These are phyloP conservation scores for Girardinichthys multiradiatus DNA, from an alignment of 2,113 vertebrate genomes.

Conservation along the genomic window DNA sequence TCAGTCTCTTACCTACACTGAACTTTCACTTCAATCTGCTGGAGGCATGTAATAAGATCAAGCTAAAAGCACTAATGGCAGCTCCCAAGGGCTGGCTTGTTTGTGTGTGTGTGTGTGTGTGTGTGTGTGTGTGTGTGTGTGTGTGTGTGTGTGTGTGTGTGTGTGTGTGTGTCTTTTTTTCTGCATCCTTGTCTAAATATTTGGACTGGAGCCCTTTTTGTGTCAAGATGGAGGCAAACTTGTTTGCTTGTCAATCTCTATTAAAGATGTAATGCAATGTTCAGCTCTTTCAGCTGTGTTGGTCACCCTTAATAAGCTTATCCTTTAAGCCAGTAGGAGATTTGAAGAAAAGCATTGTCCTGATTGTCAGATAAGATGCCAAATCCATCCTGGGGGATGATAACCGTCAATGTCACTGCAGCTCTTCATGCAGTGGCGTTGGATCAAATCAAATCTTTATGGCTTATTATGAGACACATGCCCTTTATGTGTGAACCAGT, in stretches of 20 bases:
- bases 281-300: constrained; percentile 54
- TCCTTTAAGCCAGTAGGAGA: constrained; percentile 70
- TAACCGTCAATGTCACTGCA: constrained; percentile 64
- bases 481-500: constrained; percentile 22
- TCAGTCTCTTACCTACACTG: constrained; percentile 26
- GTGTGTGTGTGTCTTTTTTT: neutral
- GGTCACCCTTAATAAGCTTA: constrained; percentile 73
- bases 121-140: neutral
- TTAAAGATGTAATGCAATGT: constrained; percentile 62
- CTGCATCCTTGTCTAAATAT: constrained; percentile 38
- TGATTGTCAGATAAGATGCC: constrained; percentile 74
- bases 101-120: neutral
- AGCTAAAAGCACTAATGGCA: constrained; percentile 34
- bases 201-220: constrained; percentile 33
- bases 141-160: constrained; percentile 1
- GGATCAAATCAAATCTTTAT: constrained; percentile 62
- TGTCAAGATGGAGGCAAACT: constrained; percentile 15
- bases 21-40: constrained; percentile 40
- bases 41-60: constrained; percentile 44
- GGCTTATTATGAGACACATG: constrained; percentile 7
- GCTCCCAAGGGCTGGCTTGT: constrained; percentile 2
- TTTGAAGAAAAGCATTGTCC: constrained; percentile 63
- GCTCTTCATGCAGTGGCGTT: constrained; percentile 26
- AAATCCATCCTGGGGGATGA: constrained; percentile 58
- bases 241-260: constrained; percentile 49